These are phyloP conservation scores for Polydrusus pterygomalis DNA, from an alignment of 2,888 invertebrate species.

Conservation along the genomic window DNA sequence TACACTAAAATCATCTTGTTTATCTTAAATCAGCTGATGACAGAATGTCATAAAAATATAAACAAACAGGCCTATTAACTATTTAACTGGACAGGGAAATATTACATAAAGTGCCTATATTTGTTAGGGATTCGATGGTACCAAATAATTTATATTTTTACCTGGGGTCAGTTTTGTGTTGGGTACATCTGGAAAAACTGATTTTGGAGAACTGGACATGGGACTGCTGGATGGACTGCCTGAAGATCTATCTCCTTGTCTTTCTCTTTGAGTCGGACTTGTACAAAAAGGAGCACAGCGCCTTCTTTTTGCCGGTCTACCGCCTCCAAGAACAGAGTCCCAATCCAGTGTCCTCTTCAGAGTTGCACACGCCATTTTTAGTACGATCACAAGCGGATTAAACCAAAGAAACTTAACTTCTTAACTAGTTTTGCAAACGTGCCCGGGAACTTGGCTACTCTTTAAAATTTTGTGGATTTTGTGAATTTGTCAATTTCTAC, in stretches of 20 bases:
- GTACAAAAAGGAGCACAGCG: slow-evolving; percentile 89
- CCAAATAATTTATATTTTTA: slow-evolving; percentile 73
- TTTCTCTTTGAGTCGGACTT: slow-evolving; percentile 72
- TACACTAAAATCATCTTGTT: slow-evolving; percentile 46
- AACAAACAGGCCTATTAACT: slow-evolving; percentile 52
- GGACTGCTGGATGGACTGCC: slow-evolving; percentile 70
- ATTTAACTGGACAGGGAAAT: slow-evolving; percentile 35
- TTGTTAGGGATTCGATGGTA: background rate
- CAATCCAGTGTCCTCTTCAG: slow-evolving; percentile 96
- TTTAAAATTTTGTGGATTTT: slow-evolving; percentile 45
- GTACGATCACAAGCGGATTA: slow-evolving; percentile 65
- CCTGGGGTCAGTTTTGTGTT: slow-evolving; percentile 92
- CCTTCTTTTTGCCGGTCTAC: slow-evolving; percentile 90
- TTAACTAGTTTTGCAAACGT: slow-evolving; percentile 28
- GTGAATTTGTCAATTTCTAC: slow-evolving; percentile 26
- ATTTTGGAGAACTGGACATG: slow-evolving; percentile 73
- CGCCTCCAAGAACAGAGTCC: slow-evolving; percentile 88
- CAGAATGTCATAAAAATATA: slow-evolving; percentile 64
- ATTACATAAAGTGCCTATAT: background rate
- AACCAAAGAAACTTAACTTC: slow-evolving; percentile 45
- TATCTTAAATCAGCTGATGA: slow-evolving; percentile 66
- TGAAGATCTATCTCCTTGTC: slow-evolving; percentile 59
- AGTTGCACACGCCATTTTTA: slow-evolving; percentile 98
- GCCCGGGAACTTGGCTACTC: slow-evolving; percentile 49
- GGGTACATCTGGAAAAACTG: slow-evolving; percentile 88